Conservation (phyloP, 1,140 invertebrate species). For the Tetraneura akinire region DNA sequence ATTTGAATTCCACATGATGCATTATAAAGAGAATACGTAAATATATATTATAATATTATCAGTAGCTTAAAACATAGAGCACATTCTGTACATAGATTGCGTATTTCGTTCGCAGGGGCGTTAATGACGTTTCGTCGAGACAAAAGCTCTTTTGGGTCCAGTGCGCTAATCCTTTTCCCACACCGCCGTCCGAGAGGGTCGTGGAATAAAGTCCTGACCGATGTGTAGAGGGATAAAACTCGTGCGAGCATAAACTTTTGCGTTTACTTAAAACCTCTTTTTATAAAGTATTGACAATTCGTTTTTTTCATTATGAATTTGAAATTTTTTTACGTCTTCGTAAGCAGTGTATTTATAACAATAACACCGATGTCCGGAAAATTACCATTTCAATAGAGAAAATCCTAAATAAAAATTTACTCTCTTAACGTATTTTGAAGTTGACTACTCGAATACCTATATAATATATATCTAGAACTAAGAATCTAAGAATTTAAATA, state of each 20-base stretch:
- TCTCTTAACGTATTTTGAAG: too few relatives aligned
- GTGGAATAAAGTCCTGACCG: background rate
- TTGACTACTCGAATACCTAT: too few relatives aligned
- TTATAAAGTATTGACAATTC: background rate
- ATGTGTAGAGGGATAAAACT: slow-evolving; percentile 9
- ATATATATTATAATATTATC: slow-evolving; percentile 19
- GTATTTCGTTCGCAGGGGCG: slow-evolving; percentile 19
- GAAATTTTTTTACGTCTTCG: too few relatives aligned
- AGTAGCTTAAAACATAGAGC: slow-evolving; percentile 14
- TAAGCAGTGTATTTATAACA: too few relatives aligned
- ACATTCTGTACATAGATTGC: slow-evolving; percentile 21
- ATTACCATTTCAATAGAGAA: too few relatives aligned
- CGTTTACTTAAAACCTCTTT: background rate
- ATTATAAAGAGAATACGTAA: too few relatives aligned
- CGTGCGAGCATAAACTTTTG: slow-evolving; percentile 5
- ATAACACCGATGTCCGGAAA: too few relatives aligned
- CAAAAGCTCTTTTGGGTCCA: slow-evolving; percentile 35
- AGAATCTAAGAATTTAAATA: too few relatives aligned
- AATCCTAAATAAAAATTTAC: too few relatives aligned
- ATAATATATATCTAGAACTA: too few relatives aligned
- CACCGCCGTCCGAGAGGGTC: slow-evolving; percentile 4
- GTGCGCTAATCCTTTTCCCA: slow-evolving; percentile 35
- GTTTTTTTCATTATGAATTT: background rate
- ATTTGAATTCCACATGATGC: slow-evolving; percentile 7
- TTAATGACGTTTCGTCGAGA: slow-evolving; percentile 48